Base-by-base conservation (phyloP, 2,888 invertebrate genomes). In the Zhengitettix transpicula region DNA sequence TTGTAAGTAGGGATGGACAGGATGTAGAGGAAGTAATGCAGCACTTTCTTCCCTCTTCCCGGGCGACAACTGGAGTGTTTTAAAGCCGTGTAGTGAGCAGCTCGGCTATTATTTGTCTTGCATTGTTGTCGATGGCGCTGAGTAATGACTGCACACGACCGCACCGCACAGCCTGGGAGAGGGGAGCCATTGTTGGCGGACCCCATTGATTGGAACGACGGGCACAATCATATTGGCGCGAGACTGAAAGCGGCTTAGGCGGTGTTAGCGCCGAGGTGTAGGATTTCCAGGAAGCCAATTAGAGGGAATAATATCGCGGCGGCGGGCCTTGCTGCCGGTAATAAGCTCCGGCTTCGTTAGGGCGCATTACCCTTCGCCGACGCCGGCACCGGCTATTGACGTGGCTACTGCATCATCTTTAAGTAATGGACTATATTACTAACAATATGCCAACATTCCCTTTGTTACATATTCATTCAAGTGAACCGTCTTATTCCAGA, bases 121-220 rank as follows among this genome's bases (percentile, higher is more conserved):
- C 28, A 28, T 28, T 28, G 28, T 28, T 28, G 28, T 28, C 28
- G 28, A 28, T 28, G 28, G 28, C 28, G 28, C 28, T 47, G 47
- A 47, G 47, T 47, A 47, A 47, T 47, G 47, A 47, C 14, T 12
- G 47, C 47, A 47, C 47, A 47, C 47, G 47, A 47, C 47, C 47
- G 47, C 28, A 28, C 47, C 47, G n/a, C 47, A 14, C 14, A 1
- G 47, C 47, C 47, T 47, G 47, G 47, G 47, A n/a, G 44, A 42
- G 47, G n/a, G n/a, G 47, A 47, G 47, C 59, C 56, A 61, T 61
- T 61, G 61, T 61, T 57, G 57, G 56, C 52, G 56, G 44, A 28
- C 28, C 56, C 40, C 56, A 59, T 61, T 62, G 59, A 62, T 62
- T 62, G 60, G 59, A 56, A 59, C 56, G 28, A 28, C 28, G 52